phyloP scores from a whole-genome alignment of 2,888 invertebrate species.

The Petrolisthes manimaculis region DNA sequence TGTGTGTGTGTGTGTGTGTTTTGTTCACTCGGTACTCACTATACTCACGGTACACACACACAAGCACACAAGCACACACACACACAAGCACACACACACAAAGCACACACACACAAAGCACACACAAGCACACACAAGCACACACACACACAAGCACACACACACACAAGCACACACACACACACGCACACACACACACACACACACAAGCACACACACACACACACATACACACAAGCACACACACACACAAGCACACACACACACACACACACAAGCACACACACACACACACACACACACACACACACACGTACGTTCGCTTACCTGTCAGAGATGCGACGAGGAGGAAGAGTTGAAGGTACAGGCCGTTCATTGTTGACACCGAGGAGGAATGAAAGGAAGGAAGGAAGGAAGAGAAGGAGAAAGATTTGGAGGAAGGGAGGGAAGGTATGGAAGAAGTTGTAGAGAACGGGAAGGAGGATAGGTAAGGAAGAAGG shows the following conservation, averaged over 20 bases:
- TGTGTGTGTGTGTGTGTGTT: no score
- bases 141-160: no score
- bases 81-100: background rate
- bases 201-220: background rate
- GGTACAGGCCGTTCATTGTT: background rate
- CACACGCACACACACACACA: background rate
- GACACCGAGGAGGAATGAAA: background rate
- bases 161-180: no score
- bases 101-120: constrained; percentile 8
- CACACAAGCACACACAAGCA: no score
- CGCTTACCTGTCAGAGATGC: background rate
- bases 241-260: background rate
- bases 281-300: background rate
- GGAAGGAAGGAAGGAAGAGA: constrained; percentile 1
- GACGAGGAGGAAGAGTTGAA: constrained; percentile 13
- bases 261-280: background rate
- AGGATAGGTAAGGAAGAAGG: background rate
- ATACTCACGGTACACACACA: no score
- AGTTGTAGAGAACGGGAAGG: background rate
- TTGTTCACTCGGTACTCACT: no score
- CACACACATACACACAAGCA: background rate
- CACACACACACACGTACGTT: background rate
- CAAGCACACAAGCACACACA: constrained; percentile 9
- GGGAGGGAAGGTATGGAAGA: background rate
- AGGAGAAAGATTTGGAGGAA: background rate